Percentiles rank a stretch among this genome's conserved stretches.
Conservation (phyloP, 2,888 invertebrate species). For the Tachystola acroxantha region DNA sequence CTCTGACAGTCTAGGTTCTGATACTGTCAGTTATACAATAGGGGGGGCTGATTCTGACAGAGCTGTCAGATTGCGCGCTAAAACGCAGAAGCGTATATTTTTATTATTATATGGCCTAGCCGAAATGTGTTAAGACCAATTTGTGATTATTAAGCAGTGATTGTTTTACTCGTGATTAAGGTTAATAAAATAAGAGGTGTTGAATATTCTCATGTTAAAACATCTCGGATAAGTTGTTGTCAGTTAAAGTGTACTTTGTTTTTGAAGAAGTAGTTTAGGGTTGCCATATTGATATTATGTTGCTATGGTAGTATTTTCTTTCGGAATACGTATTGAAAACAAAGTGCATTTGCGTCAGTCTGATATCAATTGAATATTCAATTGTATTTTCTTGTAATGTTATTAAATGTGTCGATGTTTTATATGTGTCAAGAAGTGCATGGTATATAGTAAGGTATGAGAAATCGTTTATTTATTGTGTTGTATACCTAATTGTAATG, state of each 20-base stretch:
- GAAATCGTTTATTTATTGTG: slow-evolving; percentile 40
- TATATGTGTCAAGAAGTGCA: too few relatives aligned
- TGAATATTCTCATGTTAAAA: slow-evolving; percentile 23
- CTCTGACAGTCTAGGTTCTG: too few relatives aligned
- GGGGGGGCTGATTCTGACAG: too few relatives aligned
- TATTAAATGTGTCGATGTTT: slow-evolving; percentile 40
- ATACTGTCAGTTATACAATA: too few relatives aligned
- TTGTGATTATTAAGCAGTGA: slow-evolving; percentile 55
- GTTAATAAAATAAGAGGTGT: slow-evolving; percentile 24
- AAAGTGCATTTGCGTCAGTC: slow-evolving; percentile 61
- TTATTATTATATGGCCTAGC: slow-evolving; percentile 2
- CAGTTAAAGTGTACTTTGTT: slow-evolving; percentile 30
- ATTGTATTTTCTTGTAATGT: slow-evolving; percentile 8
- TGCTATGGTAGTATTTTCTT: slow-evolving; percentile 20
- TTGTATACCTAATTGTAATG: slow-evolving; percentile 32
- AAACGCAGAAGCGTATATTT: slow-evolving; percentile 3
- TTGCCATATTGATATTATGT: slow-evolving; percentile 55
- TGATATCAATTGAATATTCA: slow-evolving; percentile 13
- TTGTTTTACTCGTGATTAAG: slow-evolving; percentile 46
- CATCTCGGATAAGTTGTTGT: too few relatives aligned
- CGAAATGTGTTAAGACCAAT: slow-evolving; percentile 19
- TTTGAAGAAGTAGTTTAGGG: slow-evolving; percentile 34
- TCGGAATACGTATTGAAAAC: slow-evolving; percentile 40
- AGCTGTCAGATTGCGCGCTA: slow-evolving; percentile 21
- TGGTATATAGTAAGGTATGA: too few relatives aligned